Evolutionary conservation across 2,888 invertebrate species (phyloP), one percentile per base, ranked within the genome.

Genomic region (Chymomyza fuscimana): DNA sequence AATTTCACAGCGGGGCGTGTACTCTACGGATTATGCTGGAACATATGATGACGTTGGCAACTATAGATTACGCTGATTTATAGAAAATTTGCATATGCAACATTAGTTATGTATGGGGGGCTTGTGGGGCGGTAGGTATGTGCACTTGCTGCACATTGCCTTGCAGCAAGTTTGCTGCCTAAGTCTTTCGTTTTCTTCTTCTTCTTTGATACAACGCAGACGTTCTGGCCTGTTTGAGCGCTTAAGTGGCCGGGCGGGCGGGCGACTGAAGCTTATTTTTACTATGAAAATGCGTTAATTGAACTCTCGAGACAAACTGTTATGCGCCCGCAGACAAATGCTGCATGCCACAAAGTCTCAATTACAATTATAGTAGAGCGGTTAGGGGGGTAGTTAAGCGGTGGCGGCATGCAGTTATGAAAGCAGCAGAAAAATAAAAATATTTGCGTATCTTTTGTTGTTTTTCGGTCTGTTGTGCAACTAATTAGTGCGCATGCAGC

Each of bases 151-250:
- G 22, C 5, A 19, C 19, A 19, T 25, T 22, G 25, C 5, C 19
- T 56, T 16, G 16, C 51, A 50, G 60, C 74, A 80, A 75, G 85
- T 86, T 86, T 78, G 88, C 83, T 89, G 87, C 89, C 77, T 86
- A 73, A 87, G 89, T 86, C 86, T 87, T 86, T 86, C 80, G 84
- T 77, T 89, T 76, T 40, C 15, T 32, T 22, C 6, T 54, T 22
- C 54, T 54, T 19, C 2, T 54, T 22, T 54, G 9, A 4, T 54
- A 15, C 32, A 54, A 10, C 65, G 79, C 84, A 88, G 85, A 89
- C 89, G 89, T 87, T 87, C 88, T 88, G 88, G 88, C 86, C 89
- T 88, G 89, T 85, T 88, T 87, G 89, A 87, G 86, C 83, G 60
- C 29, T 73, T 85, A 89, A 89, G 88, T 85, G 85, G 83, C 58